A percentile compares a stretch with the other conserved stretches of the same genome.
These are phyloP conservation scores for Wasmannia auropunctata DNA, from an alignment of 1,140 invertebrate genomes.

Conservation along the genomic window DNA sequence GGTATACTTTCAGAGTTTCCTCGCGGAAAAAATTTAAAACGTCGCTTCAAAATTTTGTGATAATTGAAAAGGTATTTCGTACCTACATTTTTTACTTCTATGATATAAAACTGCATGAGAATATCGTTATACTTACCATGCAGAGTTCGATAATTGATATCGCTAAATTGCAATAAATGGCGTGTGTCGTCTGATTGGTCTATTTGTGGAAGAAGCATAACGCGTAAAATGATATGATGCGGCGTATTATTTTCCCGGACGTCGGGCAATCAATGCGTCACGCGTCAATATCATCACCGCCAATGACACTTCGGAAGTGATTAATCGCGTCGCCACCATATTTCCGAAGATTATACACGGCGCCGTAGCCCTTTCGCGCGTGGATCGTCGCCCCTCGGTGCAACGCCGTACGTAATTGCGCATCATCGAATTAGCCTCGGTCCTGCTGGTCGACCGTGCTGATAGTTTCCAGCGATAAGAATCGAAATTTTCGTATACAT, in stretches of 20 bases:
- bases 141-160: neutral
- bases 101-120: neutral
- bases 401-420: constrained; percentile 33
- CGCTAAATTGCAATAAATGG: neutral
- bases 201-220: neutral
- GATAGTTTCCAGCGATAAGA: constrained; percentile 43
- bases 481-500: constrained; percentile 49
- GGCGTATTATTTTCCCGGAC: constrained; percentile 24
- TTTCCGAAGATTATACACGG: constrained; percentile 37
- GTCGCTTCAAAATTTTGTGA: neutral
- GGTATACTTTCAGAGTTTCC: neutral
- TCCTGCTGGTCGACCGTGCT: neutral
- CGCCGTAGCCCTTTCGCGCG: neutral
- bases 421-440: constrained; percentile 41
- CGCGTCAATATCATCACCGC: constrained; percentile 34
- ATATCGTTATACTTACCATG: neutral
- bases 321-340: constrained; percentile 36
- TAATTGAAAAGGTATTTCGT: neutral
- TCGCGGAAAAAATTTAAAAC: neutral
- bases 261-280: constrained; percentile 21
- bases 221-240: neutral
- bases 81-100: neutral
- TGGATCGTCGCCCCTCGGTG: neutral
- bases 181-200: neutral
- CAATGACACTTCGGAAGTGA: constrained; percentile 34